Evolutionary conservation across 2,888 invertebrate species (phyloP).

Genomic region (Nephrocerus scutellatus): DNA sequence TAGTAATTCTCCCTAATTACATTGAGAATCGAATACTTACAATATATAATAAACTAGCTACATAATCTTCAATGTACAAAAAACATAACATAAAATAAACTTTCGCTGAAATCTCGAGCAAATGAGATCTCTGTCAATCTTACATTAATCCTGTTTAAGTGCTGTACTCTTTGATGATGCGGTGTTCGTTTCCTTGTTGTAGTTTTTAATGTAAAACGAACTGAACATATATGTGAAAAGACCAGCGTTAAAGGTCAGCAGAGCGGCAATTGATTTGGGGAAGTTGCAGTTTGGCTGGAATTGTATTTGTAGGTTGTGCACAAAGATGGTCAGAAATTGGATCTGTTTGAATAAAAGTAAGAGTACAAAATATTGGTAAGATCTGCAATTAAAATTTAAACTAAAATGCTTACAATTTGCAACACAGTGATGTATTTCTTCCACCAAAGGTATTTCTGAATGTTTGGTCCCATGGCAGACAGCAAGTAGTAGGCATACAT

Average conservation of each 20-base stretch:
- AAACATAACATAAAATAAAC: too few species aligned
- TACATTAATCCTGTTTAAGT: conserved; percentile 36
- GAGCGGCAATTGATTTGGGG: conserved; percentile 61
- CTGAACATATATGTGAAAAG: conserved; percentile 73
- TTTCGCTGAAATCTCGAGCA: too few species aligned
- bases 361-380: too few species aligned
- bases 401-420: conserved; percentile 64
- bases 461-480: conserved; percentile 78
- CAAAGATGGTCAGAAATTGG: conserved; percentile 69
- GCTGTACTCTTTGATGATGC: conserved; percentile 23
- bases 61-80: too few species aligned
- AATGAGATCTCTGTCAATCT: too few species aligned
- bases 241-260: conserved; percentile 60
- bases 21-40: too few species aligned
- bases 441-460: conserved; percentile 92
- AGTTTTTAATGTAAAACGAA: conserved; percentile 65
- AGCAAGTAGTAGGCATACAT: conserved; percentile 91
- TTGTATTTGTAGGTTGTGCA: conserved; percentile 61
- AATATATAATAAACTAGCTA: too few species aligned
- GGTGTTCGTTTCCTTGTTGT: conserved; percentile 48
- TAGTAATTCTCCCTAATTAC: too few species aligned
- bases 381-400: neutral
- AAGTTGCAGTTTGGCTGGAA: conserved; percentile 63
- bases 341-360: conserved; percentile 49
- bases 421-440: conserved; percentile 82